These are phyloP conservation scores for Scytalopus superciliaris DNA, from an alignment of 2,113 vertebrate genomes.

Conservation along the genomic window DNA sequence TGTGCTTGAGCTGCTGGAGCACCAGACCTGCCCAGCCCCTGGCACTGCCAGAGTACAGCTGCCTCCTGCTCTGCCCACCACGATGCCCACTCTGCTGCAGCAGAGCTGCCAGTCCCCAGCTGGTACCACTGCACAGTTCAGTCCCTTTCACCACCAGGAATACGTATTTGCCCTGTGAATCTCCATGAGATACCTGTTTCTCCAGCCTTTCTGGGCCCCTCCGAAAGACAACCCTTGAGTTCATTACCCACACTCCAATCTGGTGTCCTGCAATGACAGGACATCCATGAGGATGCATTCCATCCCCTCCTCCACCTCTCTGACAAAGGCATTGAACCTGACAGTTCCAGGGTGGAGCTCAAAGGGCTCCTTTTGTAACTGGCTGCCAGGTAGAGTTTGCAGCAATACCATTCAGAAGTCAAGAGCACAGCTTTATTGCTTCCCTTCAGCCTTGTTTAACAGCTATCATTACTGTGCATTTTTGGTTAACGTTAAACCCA, in stretches of 20 bases:
- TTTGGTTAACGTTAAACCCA: background rate
- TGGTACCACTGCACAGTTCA: background rate
- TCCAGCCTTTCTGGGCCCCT: background rate
- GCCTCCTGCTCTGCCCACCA: background rate
- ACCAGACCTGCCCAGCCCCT: no score
- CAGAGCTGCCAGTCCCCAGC: background rate
- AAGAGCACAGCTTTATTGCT: background rate
- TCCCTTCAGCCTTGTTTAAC: background rate
- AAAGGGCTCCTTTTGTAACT: background rate
- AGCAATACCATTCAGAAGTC: background rate
- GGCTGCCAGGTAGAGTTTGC: background rate
- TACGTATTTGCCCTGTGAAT: background rate
- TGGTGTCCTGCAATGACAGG: accelerated
- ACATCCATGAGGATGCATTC: background rate
- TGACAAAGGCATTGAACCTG: background rate
- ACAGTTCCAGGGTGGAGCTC: accelerated
- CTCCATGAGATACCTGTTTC: background rate
- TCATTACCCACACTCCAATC: background rate
- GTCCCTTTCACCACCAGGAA: background rate
- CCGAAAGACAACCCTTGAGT: accelerated
- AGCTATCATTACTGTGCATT: background rate
- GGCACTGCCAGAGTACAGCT: background rate
- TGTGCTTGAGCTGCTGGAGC: no score
- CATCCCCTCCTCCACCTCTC: background rate
- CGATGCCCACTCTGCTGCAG: background rate